Conservation (phyloP, 2,888 invertebrate species). For the Neoitamus cyanurus region DNA sequence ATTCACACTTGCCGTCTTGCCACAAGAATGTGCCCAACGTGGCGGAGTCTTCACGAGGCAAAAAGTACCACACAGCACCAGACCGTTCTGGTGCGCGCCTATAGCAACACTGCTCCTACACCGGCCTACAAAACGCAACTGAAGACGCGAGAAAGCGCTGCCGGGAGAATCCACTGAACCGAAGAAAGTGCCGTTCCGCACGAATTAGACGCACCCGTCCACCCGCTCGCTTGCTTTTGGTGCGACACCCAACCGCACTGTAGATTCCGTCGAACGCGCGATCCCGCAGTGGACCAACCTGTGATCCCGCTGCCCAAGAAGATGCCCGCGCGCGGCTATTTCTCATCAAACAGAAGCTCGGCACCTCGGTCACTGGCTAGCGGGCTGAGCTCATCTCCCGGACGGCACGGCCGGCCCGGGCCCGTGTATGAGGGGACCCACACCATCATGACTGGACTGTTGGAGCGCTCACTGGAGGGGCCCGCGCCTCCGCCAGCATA, state of each 20-base stretch:
- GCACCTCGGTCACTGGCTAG: not conserved
- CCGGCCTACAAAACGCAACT: constrained; percentile 46
- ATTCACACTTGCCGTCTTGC: not conserved
- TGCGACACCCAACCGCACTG: not conserved
- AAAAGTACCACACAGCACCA: not conserved
- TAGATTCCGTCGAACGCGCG: not conserved
- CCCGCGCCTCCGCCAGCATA: not conserved
- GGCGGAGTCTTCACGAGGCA: not conserved
- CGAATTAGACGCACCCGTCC: not conserved
- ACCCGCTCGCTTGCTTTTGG: not conserved
- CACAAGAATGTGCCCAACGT: not conserved
- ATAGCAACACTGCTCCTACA: constrained; percentile 33
- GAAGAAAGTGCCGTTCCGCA: constrained; percentile 24
- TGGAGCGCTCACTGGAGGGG: not conserved
- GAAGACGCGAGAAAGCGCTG: not conserved
- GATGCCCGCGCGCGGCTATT: constrained; percentile 2
- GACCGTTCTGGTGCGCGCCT: constrained; percentile 3
- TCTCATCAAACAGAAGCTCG: constrained; percentile 1
- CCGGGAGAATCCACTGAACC: constrained; percentile 10
- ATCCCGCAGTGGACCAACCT: not conserved
- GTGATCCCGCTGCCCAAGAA: not conserved
- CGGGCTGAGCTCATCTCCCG: not conserved
- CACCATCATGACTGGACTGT: not conserved
- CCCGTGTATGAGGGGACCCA: not conserved
- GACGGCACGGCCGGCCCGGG: not conserved